phyloP scores from a whole-genome alignment of 64 coral and sea anemone genomes.

The Trachythela sp. region DNA sequence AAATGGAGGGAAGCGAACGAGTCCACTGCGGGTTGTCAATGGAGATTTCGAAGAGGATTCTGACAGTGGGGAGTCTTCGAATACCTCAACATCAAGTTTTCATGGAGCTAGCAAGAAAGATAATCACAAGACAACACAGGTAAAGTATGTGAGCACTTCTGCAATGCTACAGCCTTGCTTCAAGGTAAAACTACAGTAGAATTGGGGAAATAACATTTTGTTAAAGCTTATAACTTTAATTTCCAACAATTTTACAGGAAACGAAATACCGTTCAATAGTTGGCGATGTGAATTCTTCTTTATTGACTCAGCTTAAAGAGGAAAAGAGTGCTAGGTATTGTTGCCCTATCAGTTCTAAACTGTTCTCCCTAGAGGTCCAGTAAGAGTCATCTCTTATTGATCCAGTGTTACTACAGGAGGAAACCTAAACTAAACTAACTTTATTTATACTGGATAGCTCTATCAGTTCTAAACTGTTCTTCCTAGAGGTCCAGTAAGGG shows the following conservation, averaged over 20 bases:
- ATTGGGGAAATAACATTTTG: not conserved
- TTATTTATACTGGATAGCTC: too few species aligned
- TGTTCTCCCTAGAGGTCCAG: too few species aligned
- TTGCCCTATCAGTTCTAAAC: too few species aligned
- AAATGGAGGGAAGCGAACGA: conserved; percentile 46
- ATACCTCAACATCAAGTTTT: not conserved
- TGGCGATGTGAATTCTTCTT: conserved; percentile 51
- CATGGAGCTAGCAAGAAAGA: not conserved
- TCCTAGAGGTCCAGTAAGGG: too few species aligned
- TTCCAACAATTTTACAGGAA: not conserved
- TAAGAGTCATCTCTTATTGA: too few species aligned
- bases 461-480: too few species aligned
- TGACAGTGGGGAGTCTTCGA: conserved; percentile 55
- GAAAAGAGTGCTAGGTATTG: conserved; percentile 65
- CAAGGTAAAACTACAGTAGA: not conserved
- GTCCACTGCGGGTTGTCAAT: conserved; percentile 49
- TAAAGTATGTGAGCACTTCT: not conserved
- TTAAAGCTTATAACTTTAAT: not conserved
- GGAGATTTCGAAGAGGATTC: conserved; percentile 70
- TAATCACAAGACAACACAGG: not conserved
- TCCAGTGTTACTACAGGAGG: too few species aligned
- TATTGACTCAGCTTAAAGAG: conserved; percentile 83
- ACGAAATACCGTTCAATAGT: not conserved
- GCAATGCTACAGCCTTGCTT: too few species aligned
- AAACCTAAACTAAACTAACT: too few species aligned